Base-by-base conservation (phyloP, 2,113 vertebrate genomes). In the Dicentrarchus labrax region DNA sequence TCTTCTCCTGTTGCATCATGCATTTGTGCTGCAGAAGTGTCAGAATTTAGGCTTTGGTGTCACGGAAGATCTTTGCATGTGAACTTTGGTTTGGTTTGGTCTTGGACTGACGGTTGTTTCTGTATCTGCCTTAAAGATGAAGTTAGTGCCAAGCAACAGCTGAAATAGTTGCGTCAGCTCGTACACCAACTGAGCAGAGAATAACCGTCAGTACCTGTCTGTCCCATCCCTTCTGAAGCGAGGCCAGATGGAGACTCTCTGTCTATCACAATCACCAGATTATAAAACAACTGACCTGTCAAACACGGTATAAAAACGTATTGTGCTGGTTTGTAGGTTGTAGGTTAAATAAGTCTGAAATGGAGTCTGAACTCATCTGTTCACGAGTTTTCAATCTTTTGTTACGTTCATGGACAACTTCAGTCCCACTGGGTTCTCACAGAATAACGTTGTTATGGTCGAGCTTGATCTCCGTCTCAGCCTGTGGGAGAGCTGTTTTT, bases 141-240 rank as follows among this genome's bases (percentile, higher is more conserved):
- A 38, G 64, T 60, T 65, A 9, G 36, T 38, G 48, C 47, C 75
- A 51, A 17, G 45, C 45, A 5, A 13, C 12, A 13, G 45, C 45
- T 15, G 45, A 47, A 47, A 47, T 47, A 47, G 45, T 47, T 47
- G 53, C 38, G 22, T 41, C 47, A 61, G 41, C 36, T 74, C 67
- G 53, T 39, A 8, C 56, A 4, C 64, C 53, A 57, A 50, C 50
- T 21, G 67, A 72, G 73, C 50, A 5, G 72, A 70, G 43, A 57
- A 65, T 22, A 30, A 61, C 12, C 45, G 60, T 22, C 68, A 2
- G 38, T 19, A 24, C 2, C 53, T 41, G 43, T 62, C 38, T 68
- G 57, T 69, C 56, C 62, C 43, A 9, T 56, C n/a, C 22, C 0
- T 24, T 22, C 16, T 62, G 36, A 39, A 39, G 60, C 4, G 36